A percentile compares a stretch with the other conserved stretches of the same genome.
Evolutionary conservation across 2,888 invertebrate genomes (phyloP).

Genomic region (Lasioglossum villosulum): DNA sequence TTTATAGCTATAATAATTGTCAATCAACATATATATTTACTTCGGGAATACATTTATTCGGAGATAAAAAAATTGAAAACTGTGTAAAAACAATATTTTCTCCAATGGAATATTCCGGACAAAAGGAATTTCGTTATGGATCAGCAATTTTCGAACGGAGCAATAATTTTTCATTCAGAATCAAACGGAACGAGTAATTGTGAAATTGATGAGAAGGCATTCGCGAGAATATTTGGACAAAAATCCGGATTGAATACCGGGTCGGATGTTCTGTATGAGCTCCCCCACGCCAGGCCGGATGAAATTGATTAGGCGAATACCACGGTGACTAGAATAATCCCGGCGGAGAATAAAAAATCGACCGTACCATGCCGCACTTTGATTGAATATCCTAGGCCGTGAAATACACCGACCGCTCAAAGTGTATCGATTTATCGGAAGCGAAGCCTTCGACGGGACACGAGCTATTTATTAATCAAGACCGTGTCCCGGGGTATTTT

Average conservation of each 20-base stretch:
- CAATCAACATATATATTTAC: background rate
- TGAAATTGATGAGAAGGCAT: background rate
- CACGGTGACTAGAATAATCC: conserved; percentile 16
- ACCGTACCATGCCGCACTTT: background rate
- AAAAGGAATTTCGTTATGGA: background rate
- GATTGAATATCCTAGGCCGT: conserved; percentile 46
- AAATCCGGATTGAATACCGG: background rate
- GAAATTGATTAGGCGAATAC: conserved; percentile 15
- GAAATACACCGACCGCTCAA: conserved; percentile 20
- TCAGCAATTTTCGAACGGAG: background rate
- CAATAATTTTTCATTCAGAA: background rate
- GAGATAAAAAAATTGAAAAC: background rate
- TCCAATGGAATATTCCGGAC: background rate
- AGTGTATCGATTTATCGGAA: conserved; percentile 41
- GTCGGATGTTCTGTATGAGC: conserved; percentile 1
- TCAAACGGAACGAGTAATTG: background rate
- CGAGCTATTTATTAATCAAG: conserved; percentile 45
- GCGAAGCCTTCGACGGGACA: background rate
- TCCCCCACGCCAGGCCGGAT: background rate
- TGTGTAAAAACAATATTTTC: background rate
- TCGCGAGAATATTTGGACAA: background rate
- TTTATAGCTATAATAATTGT: background rate
- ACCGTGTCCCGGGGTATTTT: conserved; percentile 10
- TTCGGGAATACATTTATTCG: background rate
- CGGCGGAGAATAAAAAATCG: conserved; percentile 10